These are phyloP conservation scores for Cataglyphis cursor DNA, from an alignment of 2,888 invertebrate genomes.

Conservation along the genomic window DNA sequence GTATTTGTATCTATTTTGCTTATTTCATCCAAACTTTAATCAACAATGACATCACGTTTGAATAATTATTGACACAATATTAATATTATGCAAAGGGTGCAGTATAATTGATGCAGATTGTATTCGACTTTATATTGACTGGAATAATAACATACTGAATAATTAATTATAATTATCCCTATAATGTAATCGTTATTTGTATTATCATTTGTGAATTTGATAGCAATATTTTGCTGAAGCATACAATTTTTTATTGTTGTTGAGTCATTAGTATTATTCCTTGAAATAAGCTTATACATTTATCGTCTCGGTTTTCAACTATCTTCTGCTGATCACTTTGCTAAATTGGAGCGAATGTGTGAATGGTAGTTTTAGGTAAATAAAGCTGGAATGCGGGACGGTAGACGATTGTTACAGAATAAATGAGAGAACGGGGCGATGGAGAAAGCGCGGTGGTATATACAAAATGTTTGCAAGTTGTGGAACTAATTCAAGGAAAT, in stretches of 20 bases:
- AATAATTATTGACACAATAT: constrained; percentile 21
- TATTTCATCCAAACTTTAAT: constrained; percentile 24
- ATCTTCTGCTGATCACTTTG: constrained; percentile 29
- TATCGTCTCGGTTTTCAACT: not conserved
- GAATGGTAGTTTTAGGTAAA: constrained; percentile 24
- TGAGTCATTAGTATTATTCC: not conserved
- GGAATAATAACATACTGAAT: constrained; percentile 32
- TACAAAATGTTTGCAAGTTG: constrained; percentile 65
- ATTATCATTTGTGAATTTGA: not conserved
- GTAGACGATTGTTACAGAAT: constrained; percentile 39
- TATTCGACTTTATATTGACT: constrained; percentile 39
- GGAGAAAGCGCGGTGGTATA: constrained; percentile 36
- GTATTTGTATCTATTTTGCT: not conserved
- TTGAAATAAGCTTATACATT: not conserved
- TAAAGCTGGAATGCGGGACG: constrained; percentile 3
- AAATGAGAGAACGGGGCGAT: constrained; percentile 38
- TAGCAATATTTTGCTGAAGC: not conserved
- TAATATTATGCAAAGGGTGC: constrained; percentile 28
- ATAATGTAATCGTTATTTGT: constrained; percentile 9
- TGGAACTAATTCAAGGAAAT: constrained; percentile 64
- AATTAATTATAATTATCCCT: constrained; percentile 43
- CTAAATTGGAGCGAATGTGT: constrained; percentile 30
- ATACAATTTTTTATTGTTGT: constrained; percentile 9
- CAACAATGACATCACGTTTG: constrained; percentile 38
- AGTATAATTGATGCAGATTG: constrained; percentile 35